Conservation (phyloP, 2,113 vertebrate genomes). For the Lepus europaeus region DNA sequence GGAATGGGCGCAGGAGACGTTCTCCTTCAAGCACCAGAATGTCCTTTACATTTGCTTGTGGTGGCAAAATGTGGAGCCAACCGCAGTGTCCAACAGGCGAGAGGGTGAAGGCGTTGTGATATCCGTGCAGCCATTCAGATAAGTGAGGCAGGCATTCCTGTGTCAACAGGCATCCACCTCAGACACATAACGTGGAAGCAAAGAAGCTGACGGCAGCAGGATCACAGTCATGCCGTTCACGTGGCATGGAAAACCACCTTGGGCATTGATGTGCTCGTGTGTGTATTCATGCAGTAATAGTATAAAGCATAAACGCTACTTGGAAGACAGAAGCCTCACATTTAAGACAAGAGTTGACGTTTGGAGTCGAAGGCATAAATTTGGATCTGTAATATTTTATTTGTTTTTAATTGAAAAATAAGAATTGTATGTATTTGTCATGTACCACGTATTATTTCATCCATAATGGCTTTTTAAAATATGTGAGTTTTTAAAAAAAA, state of each 20-base stretch:
- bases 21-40: not conserved
- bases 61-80: slow-evolving; percentile 14
- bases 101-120: not conserved
- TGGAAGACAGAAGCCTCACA: not conserved
- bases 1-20: not conserved
- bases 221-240: not conserved
- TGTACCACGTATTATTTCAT: not conserved
- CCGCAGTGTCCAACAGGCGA: not conserved
- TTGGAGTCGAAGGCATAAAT: not conserved
- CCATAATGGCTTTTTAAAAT: not conserved
- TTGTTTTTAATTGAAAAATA: not conserved
- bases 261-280: not conserved
- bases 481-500: not conserved
- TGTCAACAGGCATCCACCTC: not conserved
- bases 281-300: not conserved
- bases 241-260: not conserved
- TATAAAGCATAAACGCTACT: not conserved
- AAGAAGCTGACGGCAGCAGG: not conserved
- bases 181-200: not conserved
- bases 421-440: not conserved
- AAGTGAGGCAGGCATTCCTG: not conserved
- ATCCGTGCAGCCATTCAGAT: not conserved
- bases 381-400: not conserved
- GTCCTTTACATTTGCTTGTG: not conserved
- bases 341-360: not conserved